Evolutionary conservation across 1,140 invertebrate genomes (phyloP).

Genomic region (Triops longicaudatus): DNA sequence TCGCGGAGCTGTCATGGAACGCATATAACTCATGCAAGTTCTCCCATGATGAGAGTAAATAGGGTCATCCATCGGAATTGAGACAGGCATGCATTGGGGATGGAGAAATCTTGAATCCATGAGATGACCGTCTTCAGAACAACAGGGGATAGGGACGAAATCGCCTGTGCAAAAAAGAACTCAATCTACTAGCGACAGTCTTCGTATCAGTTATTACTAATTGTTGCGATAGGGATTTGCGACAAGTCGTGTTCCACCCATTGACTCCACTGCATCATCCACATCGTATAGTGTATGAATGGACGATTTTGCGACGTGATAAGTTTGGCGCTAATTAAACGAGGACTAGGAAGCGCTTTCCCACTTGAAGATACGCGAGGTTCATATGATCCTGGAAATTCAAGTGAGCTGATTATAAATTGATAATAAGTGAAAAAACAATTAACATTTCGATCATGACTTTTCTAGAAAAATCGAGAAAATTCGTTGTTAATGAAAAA

Average conservation of each 20-base stretch:
- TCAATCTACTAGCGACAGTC: background rate
- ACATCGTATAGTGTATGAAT: background rate
- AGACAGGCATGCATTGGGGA: constrained; percentile 35
- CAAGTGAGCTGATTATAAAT: too few species aligned
- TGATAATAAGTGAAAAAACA: constrained; percentile 9
- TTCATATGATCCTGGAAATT: constrained; percentile 34
- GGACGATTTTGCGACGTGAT: constrained; percentile 52
- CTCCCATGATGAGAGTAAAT: constrained; percentile 23
- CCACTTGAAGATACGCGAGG: constrained; percentile 33
- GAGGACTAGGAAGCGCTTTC: constrained; percentile 51
- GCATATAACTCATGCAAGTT: constrained; percentile 32
- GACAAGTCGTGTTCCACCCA: constrained; percentile 30
- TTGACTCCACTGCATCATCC: constrained; percentile 29
- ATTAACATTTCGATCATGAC: background rate
- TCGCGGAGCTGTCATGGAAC: constrained; percentile 32
- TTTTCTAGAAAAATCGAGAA: too few species aligned
- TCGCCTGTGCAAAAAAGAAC: constrained; percentile 8
- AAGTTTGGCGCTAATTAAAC: constrained; percentile 57
- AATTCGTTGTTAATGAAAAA: too few species aligned
- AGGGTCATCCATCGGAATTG: constrained; percentile 32
- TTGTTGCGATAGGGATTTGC: constrained; percentile 31
- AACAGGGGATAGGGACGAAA: constrained; percentile 46
- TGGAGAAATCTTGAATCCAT: constrained; percentile 36
- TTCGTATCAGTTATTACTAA: constrained; percentile 18
- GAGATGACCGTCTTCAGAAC: constrained; percentile 54